phyloP scores from a whole-genome alignment of 2,797 vertebrate species.

The Gouania willdenowi region DNA sequence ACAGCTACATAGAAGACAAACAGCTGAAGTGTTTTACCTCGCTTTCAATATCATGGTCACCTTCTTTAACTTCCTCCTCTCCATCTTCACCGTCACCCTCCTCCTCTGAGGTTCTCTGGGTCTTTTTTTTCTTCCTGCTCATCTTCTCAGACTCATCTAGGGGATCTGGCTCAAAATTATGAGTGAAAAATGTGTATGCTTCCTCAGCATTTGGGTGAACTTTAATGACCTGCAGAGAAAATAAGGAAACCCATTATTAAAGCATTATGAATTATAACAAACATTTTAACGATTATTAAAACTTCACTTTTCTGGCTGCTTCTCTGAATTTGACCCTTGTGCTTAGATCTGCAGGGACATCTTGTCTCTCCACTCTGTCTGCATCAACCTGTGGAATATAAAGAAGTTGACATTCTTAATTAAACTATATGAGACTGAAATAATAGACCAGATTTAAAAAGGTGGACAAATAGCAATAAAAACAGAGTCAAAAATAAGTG shows the following conservation, averaged over 20 bases:
- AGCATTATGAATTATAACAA: neutral
- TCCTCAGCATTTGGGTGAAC: conserved; percentile 84
- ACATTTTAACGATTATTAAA: conserved; percentile 28
- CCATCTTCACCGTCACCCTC: conserved; percentile 52
- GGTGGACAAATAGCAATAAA: too few species aligned
- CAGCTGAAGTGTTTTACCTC: conserved; percentile 44
- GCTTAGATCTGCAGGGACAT: conserved; percentile 41
- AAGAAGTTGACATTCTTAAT: neutral
- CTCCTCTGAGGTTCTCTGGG: conserved; percentile 28
- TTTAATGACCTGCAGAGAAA: conserved; percentile 59
- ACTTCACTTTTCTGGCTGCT: conserved; percentile 65
- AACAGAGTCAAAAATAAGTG: too few species aligned
- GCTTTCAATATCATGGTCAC: conserved; percentile 60
- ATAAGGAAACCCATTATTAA: neutral
- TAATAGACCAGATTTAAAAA: too few species aligned
- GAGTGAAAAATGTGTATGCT: conserved; percentile 91
- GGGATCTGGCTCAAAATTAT: conserved; percentile 83
- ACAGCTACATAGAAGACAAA: neutral
- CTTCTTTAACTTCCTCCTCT: conserved; percentile 47
- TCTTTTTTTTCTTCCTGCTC: conserved; percentile 35
- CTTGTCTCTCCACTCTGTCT: conserved; percentile 43
- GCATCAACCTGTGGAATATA: conserved; percentile 54
- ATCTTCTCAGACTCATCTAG: conserved; percentile 42
- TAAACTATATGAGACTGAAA: neutral
- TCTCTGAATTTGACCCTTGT: conserved; percentile 78